Evolutionary conservation across 2,888 invertebrate species (phyloP).

Genomic region (Papilio gigon): DNA sequence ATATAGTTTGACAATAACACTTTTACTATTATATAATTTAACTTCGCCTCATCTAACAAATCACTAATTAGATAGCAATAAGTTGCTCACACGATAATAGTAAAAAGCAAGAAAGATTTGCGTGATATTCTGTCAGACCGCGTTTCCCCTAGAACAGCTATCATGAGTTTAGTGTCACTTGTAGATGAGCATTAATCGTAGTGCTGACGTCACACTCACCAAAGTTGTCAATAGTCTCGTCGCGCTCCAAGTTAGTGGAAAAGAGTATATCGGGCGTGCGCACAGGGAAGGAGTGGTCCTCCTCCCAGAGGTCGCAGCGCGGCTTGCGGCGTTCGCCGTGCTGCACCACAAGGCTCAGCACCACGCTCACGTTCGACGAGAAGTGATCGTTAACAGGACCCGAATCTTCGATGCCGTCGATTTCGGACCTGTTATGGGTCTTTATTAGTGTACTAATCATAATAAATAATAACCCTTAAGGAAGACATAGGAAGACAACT

Average conservation of each 20-base stretch:
- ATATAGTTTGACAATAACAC: too few relatives aligned
- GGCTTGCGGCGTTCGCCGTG: conserved; percentile 86
- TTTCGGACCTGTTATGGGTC: conserved; percentile 81
- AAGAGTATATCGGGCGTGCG: conserved; percentile 84
- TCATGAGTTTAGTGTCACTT: too few relatives aligned
- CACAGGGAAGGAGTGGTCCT: conserved; percentile 82
- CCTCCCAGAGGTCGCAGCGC: conserved; percentile 89
- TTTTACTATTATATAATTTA: too few relatives aligned
- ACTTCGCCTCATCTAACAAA: too few relatives aligned
- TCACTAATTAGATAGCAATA: too few relatives aligned
- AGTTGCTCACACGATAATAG: too few relatives aligned
- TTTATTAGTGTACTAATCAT: too few relatives aligned
- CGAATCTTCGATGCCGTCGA: conserved; percentile 90
- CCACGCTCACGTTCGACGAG: conserved; percentile 86
- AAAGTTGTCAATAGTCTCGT: conserved; percentile 92
- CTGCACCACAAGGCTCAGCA: conserved; percentile 87
- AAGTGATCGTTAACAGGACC: conserved; percentile 84
- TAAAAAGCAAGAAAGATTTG: too few relatives aligned
- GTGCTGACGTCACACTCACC: conserved; percentile 72
- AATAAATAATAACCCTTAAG: too few relatives aligned
- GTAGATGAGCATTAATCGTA: neutral
- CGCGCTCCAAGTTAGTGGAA: conserved; percentile 89
- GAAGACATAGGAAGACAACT: too few relatives aligned
- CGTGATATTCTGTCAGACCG: too few relatives aligned
- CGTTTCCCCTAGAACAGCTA: too few relatives aligned